phyloP scores from a whole-genome alignment of 2,797 vertebrate genomes.

The Adelosebastes latens region DNA sequence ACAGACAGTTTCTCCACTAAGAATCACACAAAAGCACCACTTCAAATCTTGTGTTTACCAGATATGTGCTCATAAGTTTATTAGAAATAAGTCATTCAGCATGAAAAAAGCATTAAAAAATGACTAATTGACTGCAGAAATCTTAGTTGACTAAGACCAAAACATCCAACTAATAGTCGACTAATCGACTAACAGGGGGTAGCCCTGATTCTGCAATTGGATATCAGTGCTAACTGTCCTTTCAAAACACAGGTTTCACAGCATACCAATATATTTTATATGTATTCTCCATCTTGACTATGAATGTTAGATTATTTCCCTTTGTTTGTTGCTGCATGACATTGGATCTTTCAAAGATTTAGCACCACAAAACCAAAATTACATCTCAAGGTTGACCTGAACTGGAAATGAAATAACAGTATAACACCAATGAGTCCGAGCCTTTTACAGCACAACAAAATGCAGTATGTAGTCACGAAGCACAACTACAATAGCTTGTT shows the following conservation, averaged over 20 bases:
- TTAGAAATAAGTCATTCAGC: too few species aligned
- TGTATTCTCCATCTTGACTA: background rate
- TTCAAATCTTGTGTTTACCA: too few species aligned
- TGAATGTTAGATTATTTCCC: background rate
- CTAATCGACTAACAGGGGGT: too few species aligned
- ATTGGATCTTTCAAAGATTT: background rate
- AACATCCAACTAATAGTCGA: too few species aligned
- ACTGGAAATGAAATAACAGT: background rate
- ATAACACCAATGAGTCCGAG: background rate
- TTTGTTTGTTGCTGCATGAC: background rate
- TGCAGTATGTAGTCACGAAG: background rate
- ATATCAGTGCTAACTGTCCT: background rate
- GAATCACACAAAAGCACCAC: too few species aligned
- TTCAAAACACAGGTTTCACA: background rate
- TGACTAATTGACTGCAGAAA: too few species aligned
- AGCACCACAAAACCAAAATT: background rate
- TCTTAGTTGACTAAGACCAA: too few species aligned
- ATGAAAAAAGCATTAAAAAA: too few species aligned
- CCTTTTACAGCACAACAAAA: background rate
- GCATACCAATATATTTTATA: background rate
- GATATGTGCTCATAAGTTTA: too few species aligned
- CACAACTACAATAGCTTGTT: conserved; percentile 8
- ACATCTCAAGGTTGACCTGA: background rate
- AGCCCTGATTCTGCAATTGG: background rate
- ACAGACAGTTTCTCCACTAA: too few species aligned